phyloP scores from a whole-genome alignment of 2,797 vertebrate genomes.

The Sebastiscus tertius region DNA sequence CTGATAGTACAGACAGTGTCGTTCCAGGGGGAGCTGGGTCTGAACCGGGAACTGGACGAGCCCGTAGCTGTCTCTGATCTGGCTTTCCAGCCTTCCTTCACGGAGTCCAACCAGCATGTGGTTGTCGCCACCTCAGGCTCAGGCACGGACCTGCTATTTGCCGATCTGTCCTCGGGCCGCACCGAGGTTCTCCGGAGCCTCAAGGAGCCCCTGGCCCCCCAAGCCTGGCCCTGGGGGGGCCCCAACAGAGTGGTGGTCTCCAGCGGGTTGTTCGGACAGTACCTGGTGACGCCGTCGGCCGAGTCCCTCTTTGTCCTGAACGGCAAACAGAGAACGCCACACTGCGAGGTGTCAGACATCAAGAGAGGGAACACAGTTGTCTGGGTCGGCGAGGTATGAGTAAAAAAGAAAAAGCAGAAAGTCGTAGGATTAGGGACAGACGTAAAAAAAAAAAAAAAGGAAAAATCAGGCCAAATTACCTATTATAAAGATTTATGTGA shows the following conservation, averaged over 20 bases:
- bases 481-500: slow-evolving; percentile 76
- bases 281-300: slow-evolving; percentile 89
- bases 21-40: slow-evolving; percentile 85
- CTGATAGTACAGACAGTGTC: slow-evolving; percentile 89
- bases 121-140: slow-evolving; percentile 86
- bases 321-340: slow-evolving; percentile 88
- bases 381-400: slow-evolving; percentile 98
- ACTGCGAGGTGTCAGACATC: slow-evolving; percentile 94
- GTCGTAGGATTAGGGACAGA: slow-evolving; percentile 41
- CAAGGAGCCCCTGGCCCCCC: slow-evolving; percentile 85
- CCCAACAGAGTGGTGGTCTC: slow-evolving; percentile 88
- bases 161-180: slow-evolving; percentile 88
- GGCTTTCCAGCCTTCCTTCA: slow-evolving; percentile 92
- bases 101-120: slow-evolving; percentile 87
- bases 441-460: slow-evolving; percentile 13
- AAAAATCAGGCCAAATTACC: slow-evolving; percentile 73
- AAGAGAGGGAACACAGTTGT: slow-evolving; percentile 90
- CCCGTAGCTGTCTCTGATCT: slow-evolving; percentile 84
- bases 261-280: slow-evolving; percentile 94
- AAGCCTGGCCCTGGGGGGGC: slow-evolving; percentile 88
- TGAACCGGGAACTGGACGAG: slow-evolving; percentile 79
- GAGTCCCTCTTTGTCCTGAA: slow-evolving; percentile 93
- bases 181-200: slow-evolving; percentile 84
- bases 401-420: slow-evolving; percentile 17
- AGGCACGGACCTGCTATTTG: slow-evolving; percentile 88